phyloP scores from a whole-genome alignment of 2,888 invertebrate species.

The Agelastica alni region DNA sequence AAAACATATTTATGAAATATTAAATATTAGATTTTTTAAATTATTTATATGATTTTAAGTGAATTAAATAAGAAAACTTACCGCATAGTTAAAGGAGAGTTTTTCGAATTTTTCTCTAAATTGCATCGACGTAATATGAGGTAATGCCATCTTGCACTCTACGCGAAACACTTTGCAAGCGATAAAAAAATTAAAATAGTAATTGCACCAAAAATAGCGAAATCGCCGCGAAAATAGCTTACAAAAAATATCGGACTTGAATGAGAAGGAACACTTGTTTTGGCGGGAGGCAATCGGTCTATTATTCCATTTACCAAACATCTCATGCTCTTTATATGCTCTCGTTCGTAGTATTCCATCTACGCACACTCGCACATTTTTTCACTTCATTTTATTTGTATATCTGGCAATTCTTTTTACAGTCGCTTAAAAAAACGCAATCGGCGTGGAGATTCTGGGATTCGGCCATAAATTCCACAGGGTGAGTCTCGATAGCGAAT shows the following conservation, averaged over 20 bases:
- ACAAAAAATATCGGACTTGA: slow-evolving; percentile 7
- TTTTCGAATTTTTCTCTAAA: slow-evolving; percentile 47
- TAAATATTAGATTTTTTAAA: no score
- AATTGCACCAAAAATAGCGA: no score
- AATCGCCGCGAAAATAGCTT: slow-evolving; percentile 12
- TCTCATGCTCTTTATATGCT: slow-evolving; percentile 28
- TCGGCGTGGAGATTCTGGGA: background rate
- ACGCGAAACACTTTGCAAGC: background rate
- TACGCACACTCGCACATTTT: slow-evolving; percentile 34
- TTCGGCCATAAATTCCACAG: background rate
- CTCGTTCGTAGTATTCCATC: slow-evolving; percentile 27
- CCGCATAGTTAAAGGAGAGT: slow-evolving; percentile 47
- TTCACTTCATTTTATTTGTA: slow-evolving; percentile 10
- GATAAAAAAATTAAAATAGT: background rate
- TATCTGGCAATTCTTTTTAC: slow-evolving; percentile 14
- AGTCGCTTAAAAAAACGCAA: slow-evolving; percentile 6
- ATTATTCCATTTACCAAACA: slow-evolving; percentile 28
- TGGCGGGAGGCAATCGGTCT: slow-evolving; percentile 17
- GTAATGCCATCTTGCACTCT: slow-evolving; percentile 44
- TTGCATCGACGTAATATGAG: slow-evolving; percentile 41
- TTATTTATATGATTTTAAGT: no score
- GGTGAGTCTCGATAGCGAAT: background rate
- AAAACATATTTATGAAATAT: no score
- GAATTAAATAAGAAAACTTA: slow-evolving; percentile 34
- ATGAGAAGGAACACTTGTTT: background rate